phyloP scores from a whole-genome alignment of 2,797 vertebrate species.

The Ctenopoma kingsleyae region DNA sequence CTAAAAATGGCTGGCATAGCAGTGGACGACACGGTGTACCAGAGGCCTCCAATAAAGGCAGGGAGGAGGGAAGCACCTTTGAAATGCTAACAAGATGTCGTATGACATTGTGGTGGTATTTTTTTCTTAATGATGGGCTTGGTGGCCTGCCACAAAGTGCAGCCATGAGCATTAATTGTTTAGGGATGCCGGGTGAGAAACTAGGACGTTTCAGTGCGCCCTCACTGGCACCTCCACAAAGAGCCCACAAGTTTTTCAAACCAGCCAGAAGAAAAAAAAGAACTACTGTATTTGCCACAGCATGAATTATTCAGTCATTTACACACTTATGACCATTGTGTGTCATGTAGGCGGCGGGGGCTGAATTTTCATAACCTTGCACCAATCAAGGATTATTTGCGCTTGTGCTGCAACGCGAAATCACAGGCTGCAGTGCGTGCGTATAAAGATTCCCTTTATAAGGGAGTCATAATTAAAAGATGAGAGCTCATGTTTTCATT shows the following conservation, averaged over 20 bases:
- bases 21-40: conserved; percentile 73
- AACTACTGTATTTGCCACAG: conserved; percentile 52
- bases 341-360: conserved; percentile 29
- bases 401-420: conserved; percentile 27
- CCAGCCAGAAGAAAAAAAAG: conserved; percentile 47
- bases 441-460: conserved; percentile 27
- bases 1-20: conserved; percentile 77
- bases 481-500: conserved; percentile 76
- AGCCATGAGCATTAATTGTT: conserved; percentile 84
- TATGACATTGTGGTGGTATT: conserved; percentile 69
- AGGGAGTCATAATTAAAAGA: conserved; percentile 79
- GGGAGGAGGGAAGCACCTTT: conserved; percentile 77
- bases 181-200: conserved; percentile 77
- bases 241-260: conserved; percentile 62
- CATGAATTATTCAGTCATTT: conserved; percentile 71
- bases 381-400: conserved; percentile 51
- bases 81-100: conserved; percentile 84
- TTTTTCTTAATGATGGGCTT: conserved; percentile 82
- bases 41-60: conserved; percentile 70
- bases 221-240: conserved; percentile 74
- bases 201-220: conserved; percentile 67
- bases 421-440: conserved; percentile 14
- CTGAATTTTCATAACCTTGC: conserved; percentile 50
- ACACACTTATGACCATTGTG: conserved; percentile 63
- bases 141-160: conserved; percentile 82